A percentile compares a stretch with the other conserved stretches of the same genome.
Evolutionary conservation across 2,797 vertebrate species (phyloP).

Genomic region (Neosalanx taihuensis): DNA sequence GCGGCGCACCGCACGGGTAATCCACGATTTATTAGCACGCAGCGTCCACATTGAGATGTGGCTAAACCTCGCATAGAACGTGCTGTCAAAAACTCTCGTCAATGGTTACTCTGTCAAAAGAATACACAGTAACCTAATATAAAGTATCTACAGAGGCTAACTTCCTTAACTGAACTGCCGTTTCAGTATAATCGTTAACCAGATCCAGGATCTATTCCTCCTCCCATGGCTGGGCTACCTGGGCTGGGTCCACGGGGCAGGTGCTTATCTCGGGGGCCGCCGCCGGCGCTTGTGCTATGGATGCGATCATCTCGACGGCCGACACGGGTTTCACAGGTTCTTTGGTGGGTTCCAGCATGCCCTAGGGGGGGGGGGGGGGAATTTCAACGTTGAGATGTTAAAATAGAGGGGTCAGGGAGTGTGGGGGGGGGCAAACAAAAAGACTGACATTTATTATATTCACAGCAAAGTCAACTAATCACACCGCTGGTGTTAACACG

Average conservation of each 20-base stretch:
- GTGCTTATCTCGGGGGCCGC: constrained; percentile 76
- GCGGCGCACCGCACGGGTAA: neutral
- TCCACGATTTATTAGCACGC: too few species aligned
- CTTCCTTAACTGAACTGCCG: too few species aligned
- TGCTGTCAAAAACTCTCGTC: neutral
- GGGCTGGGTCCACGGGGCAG: constrained; percentile 81
- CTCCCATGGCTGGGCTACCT: constrained; percentile 71
- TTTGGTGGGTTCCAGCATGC: constrained; percentile 98
- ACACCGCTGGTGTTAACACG: too few species aligned
- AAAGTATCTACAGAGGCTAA: neutral
- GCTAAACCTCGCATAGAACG: neutral
- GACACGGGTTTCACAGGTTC: constrained; percentile 94
- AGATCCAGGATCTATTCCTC: neutral
- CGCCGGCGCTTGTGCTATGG: constrained; percentile 85
- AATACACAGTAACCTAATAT: neutral
- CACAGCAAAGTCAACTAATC: too few species aligned
- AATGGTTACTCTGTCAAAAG: neutral
- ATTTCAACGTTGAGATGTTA: too few species aligned
- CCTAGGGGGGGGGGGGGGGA: constrained; percentile 64
- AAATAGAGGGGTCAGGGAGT: too few species aligned
- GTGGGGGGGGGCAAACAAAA: too few species aligned
- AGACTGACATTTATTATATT: too few species aligned
- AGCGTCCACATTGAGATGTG: neutral
- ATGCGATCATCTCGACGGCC: constrained; percentile 96
- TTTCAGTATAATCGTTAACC: neutral